Evolutionary conservation across 2,113 vertebrate genomes (phyloP).

Genomic region (Suncus etruscus): DNA sequence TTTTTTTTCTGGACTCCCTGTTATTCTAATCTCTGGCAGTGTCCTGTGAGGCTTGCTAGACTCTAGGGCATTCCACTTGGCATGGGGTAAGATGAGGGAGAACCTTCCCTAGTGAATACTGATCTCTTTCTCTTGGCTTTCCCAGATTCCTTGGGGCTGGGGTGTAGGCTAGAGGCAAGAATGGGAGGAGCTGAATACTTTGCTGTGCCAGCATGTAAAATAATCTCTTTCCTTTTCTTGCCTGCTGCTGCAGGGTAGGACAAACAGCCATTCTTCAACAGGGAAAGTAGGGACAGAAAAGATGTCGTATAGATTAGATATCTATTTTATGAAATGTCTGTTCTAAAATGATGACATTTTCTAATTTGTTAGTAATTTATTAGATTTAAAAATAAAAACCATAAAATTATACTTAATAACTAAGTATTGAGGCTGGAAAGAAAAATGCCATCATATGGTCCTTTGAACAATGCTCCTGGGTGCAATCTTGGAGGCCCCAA

Average conservation of each 20-base stretch:
- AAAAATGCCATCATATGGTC: no score
- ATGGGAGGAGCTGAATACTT: neutral
- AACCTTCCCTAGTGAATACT: neutral
- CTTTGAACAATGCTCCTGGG: no score
- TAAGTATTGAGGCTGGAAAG: neutral
- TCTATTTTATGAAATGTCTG: neutral
- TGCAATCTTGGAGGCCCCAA: no score
- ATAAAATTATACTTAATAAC: slow-evolving; percentile 25
- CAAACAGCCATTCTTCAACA: slow-evolving; percentile 36
- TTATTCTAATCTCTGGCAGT: neutral
- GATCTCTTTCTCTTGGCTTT: slow-evolving; percentile 1
- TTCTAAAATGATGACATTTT: neutral
- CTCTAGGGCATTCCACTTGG: neutral
- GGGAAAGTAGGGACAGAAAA: neutral
- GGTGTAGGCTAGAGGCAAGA: slow-evolving; percentile 8
- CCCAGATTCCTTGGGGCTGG: slow-evolving; percentile 2
- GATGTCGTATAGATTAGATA: slow-evolving; percentile 8
- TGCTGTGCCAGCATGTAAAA: slow-evolving; percentile 26
- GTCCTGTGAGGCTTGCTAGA: neutral
- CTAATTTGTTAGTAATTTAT: slow-evolving; percentile 10
- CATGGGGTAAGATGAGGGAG: slow-evolving; percentile 17
- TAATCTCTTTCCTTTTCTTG: neutral
- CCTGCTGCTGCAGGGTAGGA: neutral
- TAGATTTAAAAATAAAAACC: slow-evolving; percentile 49
- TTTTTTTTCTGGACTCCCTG: neutral